Base-by-base conservation (phyloP, 2,888 invertebrate species). In the Ophion ventricosus region DNA sequence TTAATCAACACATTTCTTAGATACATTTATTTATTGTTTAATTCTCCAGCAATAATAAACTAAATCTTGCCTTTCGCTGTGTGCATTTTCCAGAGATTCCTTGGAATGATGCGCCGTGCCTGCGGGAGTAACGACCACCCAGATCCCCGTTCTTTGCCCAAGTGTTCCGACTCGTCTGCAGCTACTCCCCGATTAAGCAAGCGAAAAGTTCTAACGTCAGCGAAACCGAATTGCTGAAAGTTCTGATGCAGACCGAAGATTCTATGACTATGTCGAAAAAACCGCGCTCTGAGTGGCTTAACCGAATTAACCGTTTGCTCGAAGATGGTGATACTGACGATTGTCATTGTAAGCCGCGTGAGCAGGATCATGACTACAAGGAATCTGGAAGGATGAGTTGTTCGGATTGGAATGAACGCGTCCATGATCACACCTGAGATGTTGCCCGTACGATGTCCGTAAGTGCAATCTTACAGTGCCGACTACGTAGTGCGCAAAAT, bases 71-170 rank as follows among this genome's bases (percentile, higher is more conserved):
- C n/a, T n/a, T n/a, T n/a, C n/a, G n/a, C n/a, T n/a, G n/a, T n/a
- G n/a, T n/a, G n/a, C n/a, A n/a, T n/a, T n/a, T 69, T 69, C 14
- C 49, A 69, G 69, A 23, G 49, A 25, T 69, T 69, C 11, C 49
- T 69, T 8, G 69, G 69, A 5, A 69, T 69, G 69, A 69, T 69
- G 43, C 69, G 69, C 26, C 43, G 49, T 14, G 54, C 49, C 1
- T 43, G 69, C 25, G 69, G 69, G 10, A 69, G 69, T 7, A 54
- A 69, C 25, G 26, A 69, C 7, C 69, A 69, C 49, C 69, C 69
- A 5, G 69, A 69, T 5, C 69, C 49, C 5, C 25, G 8, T 54
- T 54, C 25, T 69, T 69, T 5, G 69, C 49, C 49, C 69, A 69
- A 69, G 17, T 69, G 2, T 69, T 54, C 23, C 11, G 69, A 49